phyloP scores from a whole-genome alignment of 64 coral and sea anemone species.

The Montipora sp. region DNA sequence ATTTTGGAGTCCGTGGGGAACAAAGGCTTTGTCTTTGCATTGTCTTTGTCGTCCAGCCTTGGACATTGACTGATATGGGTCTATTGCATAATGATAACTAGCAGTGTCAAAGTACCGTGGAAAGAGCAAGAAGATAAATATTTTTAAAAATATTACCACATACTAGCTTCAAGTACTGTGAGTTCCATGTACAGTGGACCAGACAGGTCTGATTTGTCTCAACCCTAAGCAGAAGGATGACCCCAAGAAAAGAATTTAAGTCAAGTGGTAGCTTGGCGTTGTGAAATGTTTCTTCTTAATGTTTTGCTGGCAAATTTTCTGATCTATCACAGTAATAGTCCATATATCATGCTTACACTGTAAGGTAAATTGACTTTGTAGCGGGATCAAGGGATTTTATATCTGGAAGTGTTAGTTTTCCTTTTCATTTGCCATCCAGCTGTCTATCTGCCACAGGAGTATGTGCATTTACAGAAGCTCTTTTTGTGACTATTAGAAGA shows the following conservation, averaged over 20 bases:
- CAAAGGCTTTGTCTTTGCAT: too few relatives aligned
- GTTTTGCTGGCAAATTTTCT: not conserved
- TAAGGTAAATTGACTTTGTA: conserved; percentile 1
- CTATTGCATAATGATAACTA: too few relatives aligned
- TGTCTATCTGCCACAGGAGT: not conserved
- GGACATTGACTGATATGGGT: too few relatives aligned
- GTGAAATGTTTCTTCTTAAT: not conserved
- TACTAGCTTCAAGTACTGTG: not conserved
- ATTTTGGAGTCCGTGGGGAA: too few relatives aligned
- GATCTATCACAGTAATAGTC: not conserved
- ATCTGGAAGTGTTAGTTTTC: not conserved
- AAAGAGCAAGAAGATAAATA: too few relatives aligned
- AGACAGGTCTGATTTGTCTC: not conserved
- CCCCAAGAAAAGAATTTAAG: not conserved
- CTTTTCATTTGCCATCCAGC: not conserved
- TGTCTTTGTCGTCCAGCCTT: too few relatives aligned
- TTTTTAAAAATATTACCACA: not conserved
- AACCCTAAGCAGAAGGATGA: not conserved
- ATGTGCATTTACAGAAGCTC: not conserved
- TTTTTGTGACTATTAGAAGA: not conserved
- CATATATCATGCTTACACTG: not conserved
- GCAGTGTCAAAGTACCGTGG: too few relatives aligned
- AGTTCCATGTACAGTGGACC: not conserved
- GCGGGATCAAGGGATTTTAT: not conserved
- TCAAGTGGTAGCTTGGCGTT: not conserved